These are phyloP conservation scores for Neopipo cinnamomea DNA, from an alignment of 2,113 vertebrate genomes.

Conservation along the genomic window DNA sequence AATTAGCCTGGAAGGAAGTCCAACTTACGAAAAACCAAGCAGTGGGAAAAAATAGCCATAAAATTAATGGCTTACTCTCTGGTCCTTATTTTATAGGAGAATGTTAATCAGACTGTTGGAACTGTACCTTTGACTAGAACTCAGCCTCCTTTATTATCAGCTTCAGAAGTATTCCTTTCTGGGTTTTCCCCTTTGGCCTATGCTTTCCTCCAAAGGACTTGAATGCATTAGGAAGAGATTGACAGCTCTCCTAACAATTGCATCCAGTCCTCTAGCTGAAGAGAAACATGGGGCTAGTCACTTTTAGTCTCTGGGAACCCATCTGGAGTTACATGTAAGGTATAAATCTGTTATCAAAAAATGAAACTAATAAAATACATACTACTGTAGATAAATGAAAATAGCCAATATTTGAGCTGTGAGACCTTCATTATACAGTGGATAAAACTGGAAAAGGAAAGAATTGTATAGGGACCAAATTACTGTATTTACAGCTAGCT, in stretches of 20 bases:
- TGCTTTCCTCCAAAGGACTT: conserved; percentile 30
- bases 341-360: conserved; percentile 32
- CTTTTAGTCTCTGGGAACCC: not conserved
- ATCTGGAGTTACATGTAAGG: conserved; percentile 5
- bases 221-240: conserved; percentile 49
- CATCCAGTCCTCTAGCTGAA: not conserved
- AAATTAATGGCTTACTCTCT: conserved; percentile 66
- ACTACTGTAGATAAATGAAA: not conserved
- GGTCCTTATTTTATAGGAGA: conserved; percentile 55
- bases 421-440: conserved; percentile 11
- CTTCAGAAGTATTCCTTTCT: conserved; percentile 30
- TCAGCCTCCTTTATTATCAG: conserved; percentile 18
- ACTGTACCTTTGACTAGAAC: conserved; percentile 29
- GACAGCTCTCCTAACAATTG: conserved; percentile 38
- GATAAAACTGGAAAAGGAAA: not conserved
- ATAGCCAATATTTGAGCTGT: not conserved
- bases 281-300: not conserved
- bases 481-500: conserved; percentile 5
- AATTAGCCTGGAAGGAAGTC: conserved; percentile 78
- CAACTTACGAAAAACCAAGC: conserved; percentile 56
- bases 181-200: conserved; percentile 32
- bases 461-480: conserved; percentile 16
- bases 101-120: conserved; percentile 56
- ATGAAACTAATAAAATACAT: conserved; percentile 11
- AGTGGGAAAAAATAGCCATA: conserved; percentile 53